A percentile compares a stretch with the other conserved stretches of the same genome.
Evolutionary conservation across 2,888 invertebrate genomes (phyloP).

Genomic region (Agriopis leucophaearia): DNA sequence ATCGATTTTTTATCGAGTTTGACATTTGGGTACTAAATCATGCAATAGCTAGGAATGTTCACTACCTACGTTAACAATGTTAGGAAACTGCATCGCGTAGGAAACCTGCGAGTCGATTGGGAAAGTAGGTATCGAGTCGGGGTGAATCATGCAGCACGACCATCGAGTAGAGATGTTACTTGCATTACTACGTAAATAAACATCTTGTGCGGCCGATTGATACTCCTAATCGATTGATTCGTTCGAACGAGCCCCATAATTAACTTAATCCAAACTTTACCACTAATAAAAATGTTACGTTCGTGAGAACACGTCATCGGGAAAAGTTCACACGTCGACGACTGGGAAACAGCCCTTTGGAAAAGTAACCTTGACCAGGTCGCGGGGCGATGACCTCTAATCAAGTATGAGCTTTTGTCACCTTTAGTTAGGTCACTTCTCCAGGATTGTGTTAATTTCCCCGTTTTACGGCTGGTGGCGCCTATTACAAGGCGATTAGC

Average conservation of each 20-base stretch:
- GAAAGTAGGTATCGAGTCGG: conserved; percentile 55
- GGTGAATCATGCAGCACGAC: conserved; percentile 65
- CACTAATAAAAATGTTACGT: conserved; percentile 52
- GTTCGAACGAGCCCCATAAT: conserved; percentile 58
- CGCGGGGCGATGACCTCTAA: conserved; percentile 69
- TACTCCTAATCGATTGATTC: conserved; percentile 59
- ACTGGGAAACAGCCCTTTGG: conserved; percentile 58
- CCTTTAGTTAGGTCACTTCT: conserved; percentile 42
- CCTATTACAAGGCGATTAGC: conserved; percentile 59
- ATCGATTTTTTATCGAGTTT: conserved; percentile 70
- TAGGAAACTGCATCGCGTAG: conserved; percentile 50
- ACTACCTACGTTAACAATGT: conserved; percentile 44
- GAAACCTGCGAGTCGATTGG: conserved; percentile 50
- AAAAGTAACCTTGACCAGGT: conserved; percentile 74
- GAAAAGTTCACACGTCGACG: conserved; percentile 58
- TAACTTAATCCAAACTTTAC: conserved; percentile 52
- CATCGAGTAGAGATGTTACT: conserved; percentile 57
- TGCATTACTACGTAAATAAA: conserved; percentile 68
- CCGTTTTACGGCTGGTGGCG: conserved; percentile 53
- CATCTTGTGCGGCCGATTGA: conserved; percentile 52
- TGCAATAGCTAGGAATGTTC: conserved; percentile 44
- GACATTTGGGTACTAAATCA: conserved; percentile 59
- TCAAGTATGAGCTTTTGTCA: conserved; percentile 47
- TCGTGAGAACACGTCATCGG: conserved; percentile 57
- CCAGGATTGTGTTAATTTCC: conserved; percentile 56